Evolutionary conservation across 2,113 vertebrate genomes (phyloP).

Genomic region (Acanthochromis polyacanthus): DNA sequence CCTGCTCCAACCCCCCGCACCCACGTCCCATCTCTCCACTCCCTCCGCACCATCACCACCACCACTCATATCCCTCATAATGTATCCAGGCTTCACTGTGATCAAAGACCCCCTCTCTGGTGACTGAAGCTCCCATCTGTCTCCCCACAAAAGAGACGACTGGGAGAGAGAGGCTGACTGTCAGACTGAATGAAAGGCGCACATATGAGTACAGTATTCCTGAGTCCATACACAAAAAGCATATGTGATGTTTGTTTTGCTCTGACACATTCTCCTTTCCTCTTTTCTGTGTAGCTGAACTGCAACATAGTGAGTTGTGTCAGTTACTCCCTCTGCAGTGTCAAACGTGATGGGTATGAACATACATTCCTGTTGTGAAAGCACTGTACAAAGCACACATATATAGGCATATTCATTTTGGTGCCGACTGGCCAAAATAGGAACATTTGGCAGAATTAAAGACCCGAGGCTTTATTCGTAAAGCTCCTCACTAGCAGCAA

Average conservation of each 20-base stretch:
- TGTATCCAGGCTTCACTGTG: slow-evolving; percentile 68
- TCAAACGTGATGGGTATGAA: slow-evolving; percentile 46
- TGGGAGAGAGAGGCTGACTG: slow-evolving; percentile 45
- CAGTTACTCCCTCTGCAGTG: slow-evolving; percentile 39
- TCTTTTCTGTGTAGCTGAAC: slow-evolving; percentile 11
- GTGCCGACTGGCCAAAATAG: slow-evolving; percentile 17
- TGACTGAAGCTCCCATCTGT: slow-evolving; percentile 56
- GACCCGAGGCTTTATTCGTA: slow-evolving; percentile 21
- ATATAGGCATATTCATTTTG: slow-evolving; percentile 37
- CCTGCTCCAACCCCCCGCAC: slow-evolving; percentile 22
- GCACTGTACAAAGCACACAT: slow-evolving; percentile 26
- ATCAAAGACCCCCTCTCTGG: slow-evolving; percentile 77
- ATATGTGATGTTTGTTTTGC: slow-evolving; percentile 44
- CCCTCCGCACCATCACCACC: slow-evolving; percentile 12
- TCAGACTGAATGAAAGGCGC: slow-evolving; percentile 54
- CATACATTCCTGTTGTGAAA: slow-evolving; percentile 20
- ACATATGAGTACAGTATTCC: slow-evolving; percentile 46
- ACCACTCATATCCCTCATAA: slow-evolving; percentile 54
- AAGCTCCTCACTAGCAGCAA: slow-evolving; percentile 7
- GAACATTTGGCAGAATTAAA: slow-evolving; percentile 13
- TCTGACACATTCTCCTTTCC: slow-evolving; percentile 39
- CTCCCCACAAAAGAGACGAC: slow-evolving; percentile 41
- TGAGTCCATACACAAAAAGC: slow-evolving; percentile 48
- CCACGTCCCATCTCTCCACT: not conserved
- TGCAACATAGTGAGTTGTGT: slow-evolving; percentile 45